Base-by-base conservation (phyloP, 1,140 invertebrate genomes). In the Brevipalpus yothersi region DNA sequence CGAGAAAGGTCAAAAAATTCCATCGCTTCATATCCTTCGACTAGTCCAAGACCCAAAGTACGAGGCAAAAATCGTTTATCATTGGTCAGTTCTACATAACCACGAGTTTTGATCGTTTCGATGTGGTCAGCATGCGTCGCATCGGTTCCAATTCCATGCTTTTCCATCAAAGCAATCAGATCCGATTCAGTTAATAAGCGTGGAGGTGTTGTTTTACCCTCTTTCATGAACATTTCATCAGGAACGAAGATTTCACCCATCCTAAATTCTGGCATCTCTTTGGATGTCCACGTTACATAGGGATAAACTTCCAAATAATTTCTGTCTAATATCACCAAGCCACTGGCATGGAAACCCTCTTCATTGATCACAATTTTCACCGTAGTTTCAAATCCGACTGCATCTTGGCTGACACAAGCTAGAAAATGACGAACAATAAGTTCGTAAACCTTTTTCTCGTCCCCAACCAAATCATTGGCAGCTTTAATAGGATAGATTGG, bases 51-150 rank as follows among this genome's bases (percentile, higher is more conserved):
- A 11, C 95, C 95, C 31, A 99, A 75, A 61, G 85, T 79, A 0
- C 87, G 86, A 0, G 94, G 95, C 41, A 94, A 79, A 70, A 94
- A 86, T 67, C 80, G 75, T 41, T 79, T 78, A 43, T 79, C 78
- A 63, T 82, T 77, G 63, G 77, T 77, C 13, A 93, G 65, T 0
- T 82, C 83, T 9, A 92, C 86, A 69, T 96, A 96, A 43, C 78
- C 74, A 5, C 95, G 75, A 53, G 74, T 75, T 71, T 99, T 96
- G 55, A 99, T 95, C 0, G 83, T 98, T 68, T 98, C 92, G 64
- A 99, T 99, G 68, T 99, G 95, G 60, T 99, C 95, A 8, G 95
- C 94, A 73, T 98, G 94, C 0, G 95, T 99, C 0, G 95, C 95
- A 75, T 99, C 95, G 1, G 95, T 99, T 19, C 91, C 92, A 65